A percentile compares a stretch with the other conserved stretches of the same genome.
These are phyloP conservation scores for Drosophila paramelanica DNA, from an alignment of 2,888 invertebrate species.

Conservation along the genomic window DNA sequence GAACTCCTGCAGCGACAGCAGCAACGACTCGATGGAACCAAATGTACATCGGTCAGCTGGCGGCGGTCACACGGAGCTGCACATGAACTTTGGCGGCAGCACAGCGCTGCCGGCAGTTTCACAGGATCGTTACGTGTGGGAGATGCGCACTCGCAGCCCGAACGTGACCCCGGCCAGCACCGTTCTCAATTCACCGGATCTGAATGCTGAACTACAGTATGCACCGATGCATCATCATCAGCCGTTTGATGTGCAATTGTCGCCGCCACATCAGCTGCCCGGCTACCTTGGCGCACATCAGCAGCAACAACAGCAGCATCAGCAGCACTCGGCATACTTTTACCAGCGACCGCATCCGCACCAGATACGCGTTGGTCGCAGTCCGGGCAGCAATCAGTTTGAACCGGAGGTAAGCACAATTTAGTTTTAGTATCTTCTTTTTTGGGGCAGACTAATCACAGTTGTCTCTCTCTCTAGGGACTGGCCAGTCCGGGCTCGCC, in stretches of 20 bases:
- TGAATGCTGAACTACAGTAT: slow-evolving; percentile 82
- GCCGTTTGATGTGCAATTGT: slow-evolving; percentile 32
- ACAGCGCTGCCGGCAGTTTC: slow-evolving; percentile 32
- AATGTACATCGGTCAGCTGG: slow-evolving; percentile 34
- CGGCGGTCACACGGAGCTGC: slow-evolving; percentile 37
- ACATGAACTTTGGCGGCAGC: slow-evolving; percentile 47
- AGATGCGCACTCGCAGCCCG: slow-evolving; percentile 84
- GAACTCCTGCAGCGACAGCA: slow-evolving; percentile 71
- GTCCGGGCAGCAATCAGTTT: slow-evolving; percentile 82
- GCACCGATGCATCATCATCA: slow-evolving; percentile 73
- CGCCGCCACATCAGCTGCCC: slow-evolving; percentile 39
- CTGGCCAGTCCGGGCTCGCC: slow-evolving; percentile 84
- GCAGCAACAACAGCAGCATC: slow-evolving; percentile 35
- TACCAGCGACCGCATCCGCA: slow-evolving; percentile 75
- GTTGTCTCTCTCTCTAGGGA: slow-evolving; percentile 46
- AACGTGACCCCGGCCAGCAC: slow-evolving; percentile 85
- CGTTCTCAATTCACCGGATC: slow-evolving; percentile 84
- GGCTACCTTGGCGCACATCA: slow-evolving; percentile 24
- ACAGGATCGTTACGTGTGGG: slow-evolving; percentile 84
- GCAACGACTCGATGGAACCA: slow-evolving; percentile 68
- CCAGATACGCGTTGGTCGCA: slow-evolving; percentile 84
- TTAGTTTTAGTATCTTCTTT: background rate
- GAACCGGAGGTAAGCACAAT: slow-evolving; percentile 69
- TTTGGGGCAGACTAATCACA: no score
- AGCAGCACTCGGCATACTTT: slow-evolving; percentile 43